Evolutionary conservation across 2,888 invertebrate genomes (phyloP), one percentile per base, ranked within the genome.

Genomic region (Cephus spinipes): DNA sequence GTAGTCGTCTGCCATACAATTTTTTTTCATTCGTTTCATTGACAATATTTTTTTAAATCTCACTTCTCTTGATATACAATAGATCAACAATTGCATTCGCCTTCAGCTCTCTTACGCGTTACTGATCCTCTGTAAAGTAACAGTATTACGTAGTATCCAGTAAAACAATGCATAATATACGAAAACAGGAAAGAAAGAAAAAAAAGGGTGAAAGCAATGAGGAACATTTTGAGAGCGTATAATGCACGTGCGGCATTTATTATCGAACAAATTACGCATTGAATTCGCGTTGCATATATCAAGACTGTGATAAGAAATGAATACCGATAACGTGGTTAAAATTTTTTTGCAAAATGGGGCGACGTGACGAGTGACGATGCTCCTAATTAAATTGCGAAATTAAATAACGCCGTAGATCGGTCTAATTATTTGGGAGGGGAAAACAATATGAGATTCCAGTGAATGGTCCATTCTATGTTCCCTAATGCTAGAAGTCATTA

Each of bases 271-370:
- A 79, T 79, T 81, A 75, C 79, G 78, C 79, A 79, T 77, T 81
- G 79, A 81, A 80, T 81, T 81, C 81, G 76, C 83, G 79, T 85
- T 82, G 83, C 84, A 84, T 87, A 87, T 87, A 81, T 83, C 83
- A 83, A 83, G 84, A 86, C 87, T 88, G 86, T 88, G 87, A 88
- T 87, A 87, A 86, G 86, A 81, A 78, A 81, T 83, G 83, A 82
- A 84, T 81, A 82, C 79, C 73, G 74, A 73, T 77, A 23, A 55
- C 55, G 23, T 55, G 55, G 9, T 55, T 23, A 55, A 55, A 6
- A 55, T 55, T 55, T 55, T 55, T 77, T 68, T 76, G 15, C 4
- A 78, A 81, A 79, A 80, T 79, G 78, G 79, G 80, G 76, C 76
- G 78, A 75, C 76, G 77, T 74, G 79, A 79, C 76, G 76, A 79